Evolutionary conservation across 2,797 vertebrate species (phyloP).

Genomic region (Acridotheres tristis): DNA sequence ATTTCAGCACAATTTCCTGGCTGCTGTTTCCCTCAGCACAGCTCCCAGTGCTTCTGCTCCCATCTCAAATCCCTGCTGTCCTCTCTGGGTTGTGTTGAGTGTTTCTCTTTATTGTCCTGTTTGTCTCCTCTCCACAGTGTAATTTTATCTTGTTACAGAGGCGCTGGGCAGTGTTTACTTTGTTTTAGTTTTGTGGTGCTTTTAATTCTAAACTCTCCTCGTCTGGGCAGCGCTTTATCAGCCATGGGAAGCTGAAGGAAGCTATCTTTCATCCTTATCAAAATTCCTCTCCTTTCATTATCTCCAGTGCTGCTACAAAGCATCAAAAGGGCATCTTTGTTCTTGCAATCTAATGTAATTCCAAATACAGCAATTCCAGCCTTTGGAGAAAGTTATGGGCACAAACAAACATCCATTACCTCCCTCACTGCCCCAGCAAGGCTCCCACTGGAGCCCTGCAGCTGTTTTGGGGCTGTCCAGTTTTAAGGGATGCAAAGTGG

Average conservation of each 20-base stretch:
- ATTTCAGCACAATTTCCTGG: fast-evolving
- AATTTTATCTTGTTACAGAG: background rate
- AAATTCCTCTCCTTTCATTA: constrained; percentile 69
- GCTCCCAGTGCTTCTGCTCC: background rate
- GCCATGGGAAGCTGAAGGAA: constrained; percentile 10
- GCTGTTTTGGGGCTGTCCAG: background rate
- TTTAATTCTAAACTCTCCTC: constrained; percentile 49
- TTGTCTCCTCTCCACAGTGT: background rate
- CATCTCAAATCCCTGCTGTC: fast-evolving
- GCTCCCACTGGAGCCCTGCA: background rate
- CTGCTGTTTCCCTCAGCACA: fast-evolving
- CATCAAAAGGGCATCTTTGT: constrained; percentile 69
- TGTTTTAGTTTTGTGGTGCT: constrained; percentile 21
- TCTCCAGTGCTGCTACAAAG: constrained; percentile 43
- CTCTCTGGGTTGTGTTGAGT: background rate
- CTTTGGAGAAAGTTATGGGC: constrained; percentile 36
- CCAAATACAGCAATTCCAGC: background rate
- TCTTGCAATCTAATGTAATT: constrained; percentile 57
- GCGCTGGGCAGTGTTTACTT: background rate
- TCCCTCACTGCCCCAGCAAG: fast-evolving
- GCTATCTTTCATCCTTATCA: constrained; percentile 63
- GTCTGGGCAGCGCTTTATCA: constrained; percentile 51
- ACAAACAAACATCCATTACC: background rate
- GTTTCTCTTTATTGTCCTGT: background rate
- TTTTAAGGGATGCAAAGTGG: background rate